Conservation (phyloP, 2,113 vertebrate species). For the rabbit (Oryctolagus cuniculus) region mOryCun1.1 NC_091442.1:92045001-92045500, state of each 20-base stretch:
- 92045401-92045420: constrained; percentile 70
- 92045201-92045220: neutral
- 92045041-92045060: neutral
- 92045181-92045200: rapidly evolving
- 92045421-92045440: constrained; percentile 60
- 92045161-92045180: neutral
- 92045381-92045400: constrained; percentile 78
- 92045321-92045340: constrained; percentile 23
- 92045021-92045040: neutral
- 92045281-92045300: neutral
- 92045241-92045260: neutral
- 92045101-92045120: neutral
- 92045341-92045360: constrained; percentile 26
- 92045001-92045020: neutral
- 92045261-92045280: neutral
- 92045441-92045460: constrained; percentile 64
- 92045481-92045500: constrained; percentile 16
- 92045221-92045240: neutral
- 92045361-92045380: constrained; percentile 71
- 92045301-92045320: neutral
- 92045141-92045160: neutral
- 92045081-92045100: neutral
- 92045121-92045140: neutral
- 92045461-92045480: constrained; percentile 69
- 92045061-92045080: neutral